Percentiles rank a stretch among this genome's conserved stretches.
Conservation (phyloP, 1,140 invertebrate genomes). For the Rhagoletis pomonella region DNA sequence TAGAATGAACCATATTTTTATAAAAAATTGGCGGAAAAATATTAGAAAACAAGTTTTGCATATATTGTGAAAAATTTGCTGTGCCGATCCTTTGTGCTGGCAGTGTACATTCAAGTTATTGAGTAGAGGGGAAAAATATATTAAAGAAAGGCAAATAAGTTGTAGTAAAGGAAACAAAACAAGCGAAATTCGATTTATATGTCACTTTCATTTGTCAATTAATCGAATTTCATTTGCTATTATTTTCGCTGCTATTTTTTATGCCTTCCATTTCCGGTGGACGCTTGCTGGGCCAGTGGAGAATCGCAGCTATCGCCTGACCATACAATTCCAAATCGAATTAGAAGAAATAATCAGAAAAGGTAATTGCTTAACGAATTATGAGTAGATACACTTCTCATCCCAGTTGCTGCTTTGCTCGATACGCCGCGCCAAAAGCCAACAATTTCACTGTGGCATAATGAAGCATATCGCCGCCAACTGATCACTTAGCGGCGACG, state of each 20-base stretch:
- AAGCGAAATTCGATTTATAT: slow-evolving; percentile 1
- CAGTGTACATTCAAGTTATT: too few relatives aligned
- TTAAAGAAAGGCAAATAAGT: background rate
- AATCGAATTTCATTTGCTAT: slow-evolving; percentile 9
- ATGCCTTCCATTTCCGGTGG: too few relatives aligned
- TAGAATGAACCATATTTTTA: too few relatives aligned
- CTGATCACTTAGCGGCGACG: background rate
- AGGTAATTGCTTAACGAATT: background rate
- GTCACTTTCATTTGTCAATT: slow-evolving; percentile 5
- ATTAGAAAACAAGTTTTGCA: too few relatives aligned
- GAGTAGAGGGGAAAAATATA: background rate
- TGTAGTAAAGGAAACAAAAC: background rate
- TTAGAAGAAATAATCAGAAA: too few relatives aligned
- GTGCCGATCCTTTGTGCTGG: too few relatives aligned
- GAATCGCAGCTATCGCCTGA: too few relatives aligned
- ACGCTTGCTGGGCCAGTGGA: too few relatives aligned
- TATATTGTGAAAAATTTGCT: too few relatives aligned
- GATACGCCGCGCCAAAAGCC: background rate
- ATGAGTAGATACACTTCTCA: background rate
- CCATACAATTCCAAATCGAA: too few relatives aligned
- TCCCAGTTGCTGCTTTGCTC: background rate
- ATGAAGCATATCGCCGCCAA: background rate
- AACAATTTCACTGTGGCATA: background rate
- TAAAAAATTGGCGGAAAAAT: too few relatives aligned
- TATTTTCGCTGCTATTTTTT: background rate